A percentile compares a stretch with the other conserved stretches of the same genome.
Evolutionary conservation across 2,797 vertebrate species (phyloP).

Genomic region (Acanthiza pusilla): DNA sequence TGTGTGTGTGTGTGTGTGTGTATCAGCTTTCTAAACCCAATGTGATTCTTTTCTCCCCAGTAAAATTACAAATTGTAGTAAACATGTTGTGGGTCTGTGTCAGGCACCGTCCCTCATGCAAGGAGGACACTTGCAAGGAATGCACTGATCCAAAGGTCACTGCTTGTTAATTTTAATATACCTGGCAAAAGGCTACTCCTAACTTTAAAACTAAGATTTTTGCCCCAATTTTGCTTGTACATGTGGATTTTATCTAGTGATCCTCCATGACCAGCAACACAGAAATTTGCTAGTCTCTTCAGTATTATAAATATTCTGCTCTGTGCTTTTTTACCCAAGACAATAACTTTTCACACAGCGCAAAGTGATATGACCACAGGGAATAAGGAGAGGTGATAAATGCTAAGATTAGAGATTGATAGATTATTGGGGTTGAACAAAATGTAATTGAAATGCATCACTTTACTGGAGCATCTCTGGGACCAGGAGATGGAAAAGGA

Average conservation of each 20-base stretch:
- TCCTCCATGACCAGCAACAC: background rate
- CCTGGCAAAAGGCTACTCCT: background rate
- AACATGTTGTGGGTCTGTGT: background rate
- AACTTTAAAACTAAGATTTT: background rate
- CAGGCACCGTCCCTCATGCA: background rate
- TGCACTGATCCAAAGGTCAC: background rate
- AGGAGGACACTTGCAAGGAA: background rate
- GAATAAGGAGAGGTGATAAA: conserved; percentile 15
- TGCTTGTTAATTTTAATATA: background rate
- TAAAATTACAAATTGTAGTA: background rate
- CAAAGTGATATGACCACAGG: background rate
- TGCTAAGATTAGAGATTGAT: background rate
- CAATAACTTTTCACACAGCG: conserved; percentile 4
- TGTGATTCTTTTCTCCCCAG: background rate
- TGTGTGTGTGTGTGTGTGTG: background rate
- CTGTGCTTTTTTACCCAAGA: background rate
- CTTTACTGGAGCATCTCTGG: background rate
- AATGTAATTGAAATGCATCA: background rate
- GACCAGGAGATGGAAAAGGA: background rate
- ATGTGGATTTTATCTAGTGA: background rate
- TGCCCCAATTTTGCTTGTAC: background rate
- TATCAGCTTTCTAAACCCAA: background rate
- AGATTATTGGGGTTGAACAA: background rate
- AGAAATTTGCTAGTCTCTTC: background rate
- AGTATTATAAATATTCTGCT: background rate